Evolutionary conservation across 2,797 vertebrate genomes (phyloP), one percentile per base, ranked within the genome.

Genomic region (Sibirionetta formosa): DNA sequence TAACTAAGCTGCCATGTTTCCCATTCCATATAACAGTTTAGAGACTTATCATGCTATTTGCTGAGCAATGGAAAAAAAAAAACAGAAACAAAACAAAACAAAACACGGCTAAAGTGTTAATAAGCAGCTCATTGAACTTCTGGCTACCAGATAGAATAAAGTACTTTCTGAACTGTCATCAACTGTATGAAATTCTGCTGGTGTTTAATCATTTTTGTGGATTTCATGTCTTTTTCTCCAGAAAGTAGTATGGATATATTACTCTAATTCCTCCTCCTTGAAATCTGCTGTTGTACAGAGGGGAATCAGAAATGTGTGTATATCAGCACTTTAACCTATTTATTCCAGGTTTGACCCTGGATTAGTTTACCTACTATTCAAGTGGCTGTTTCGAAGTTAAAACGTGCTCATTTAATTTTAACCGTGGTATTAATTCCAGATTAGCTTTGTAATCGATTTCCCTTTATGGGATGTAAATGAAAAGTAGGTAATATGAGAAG

Each of bases 101-200:
- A 38, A 38, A 40, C 17, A 63, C 13, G 4, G 1, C 20, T 68
- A 27, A 6, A 11, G 31, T 50, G 5, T 0, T 0, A 2, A 31
- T 11, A 86, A 64, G 10, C 31, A 68, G 17, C 22, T 87, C 26
- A 14, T 9, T 69, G 73, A 86, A 57, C 10, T 78, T 92, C 23
- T 63, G 24, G 4, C 29, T 72, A 40, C 40, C 16, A 29, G 12
- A 51, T 14, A 1, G 3, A 20, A 63, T 24, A 29, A 5, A 46
- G 5, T 7, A 51, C 2, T 44, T 63, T 58, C 20, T 54, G 73
- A 48, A 48, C 15, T 38, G 13, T 68, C 46, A 72, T 56, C 3
- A 79, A 36, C 51, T 63, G 6, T 84, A 63, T 72, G 19, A 81
- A 66, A 63, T 70, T 84, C 36, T 61, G 5, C 23, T 79, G 8